These are phyloP conservation scores for Sarcophaga variegata DNA, from an alignment of 2,888 invertebrate species.

Conservation along the genomic window DNA sequence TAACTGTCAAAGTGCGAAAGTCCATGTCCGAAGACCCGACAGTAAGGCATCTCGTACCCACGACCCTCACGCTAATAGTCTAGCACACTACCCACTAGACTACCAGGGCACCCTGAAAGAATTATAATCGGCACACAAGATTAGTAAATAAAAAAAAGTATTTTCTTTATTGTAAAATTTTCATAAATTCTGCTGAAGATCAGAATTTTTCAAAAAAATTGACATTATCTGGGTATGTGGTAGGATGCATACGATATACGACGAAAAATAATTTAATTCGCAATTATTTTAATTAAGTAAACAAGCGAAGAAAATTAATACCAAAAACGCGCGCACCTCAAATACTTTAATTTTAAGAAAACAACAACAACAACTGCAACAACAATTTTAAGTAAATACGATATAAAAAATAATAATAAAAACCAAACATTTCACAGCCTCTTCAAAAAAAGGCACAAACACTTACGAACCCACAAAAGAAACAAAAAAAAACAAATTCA, in stretches of 20 bases:
- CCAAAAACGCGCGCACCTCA: slow-evolving; percentile 54
- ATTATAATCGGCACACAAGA: too few relatives aligned
- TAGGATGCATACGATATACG: background rate
- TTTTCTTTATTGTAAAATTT: too few relatives aligned
- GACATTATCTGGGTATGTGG: background rate
- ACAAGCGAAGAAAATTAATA: slow-evolving; percentile 40
- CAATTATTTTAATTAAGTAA: slow-evolving; percentile 63
- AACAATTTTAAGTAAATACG: background rate
- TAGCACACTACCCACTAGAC: too few relatives aligned
- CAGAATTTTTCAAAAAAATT: too few relatives aligned
- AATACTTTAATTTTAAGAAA: slow-evolving; percentile 36
- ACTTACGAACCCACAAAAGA: background rate
- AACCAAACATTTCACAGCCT: slow-evolving; percentile 57
- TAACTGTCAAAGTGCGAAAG: too few relatives aligned
- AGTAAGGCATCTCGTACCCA: too few relatives aligned
- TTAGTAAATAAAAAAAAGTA: too few relatives aligned
- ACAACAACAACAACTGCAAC: slow-evolving; percentile 1
- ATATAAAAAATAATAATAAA: slow-evolving; percentile 28
- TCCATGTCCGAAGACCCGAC: too few relatives aligned
- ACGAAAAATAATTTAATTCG: slow-evolving; percentile 20
- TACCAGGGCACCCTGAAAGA: too few relatives aligned
- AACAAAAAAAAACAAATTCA: background rate
- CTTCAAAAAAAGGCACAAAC: slow-evolving; percentile 34
- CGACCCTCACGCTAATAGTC: too few relatives aligned
- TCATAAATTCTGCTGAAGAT: too few relatives aligned